Evolutionary conservation across 2,888 invertebrate genomes (phyloP).

Genomic region (Limnephilus auricula): DNA sequence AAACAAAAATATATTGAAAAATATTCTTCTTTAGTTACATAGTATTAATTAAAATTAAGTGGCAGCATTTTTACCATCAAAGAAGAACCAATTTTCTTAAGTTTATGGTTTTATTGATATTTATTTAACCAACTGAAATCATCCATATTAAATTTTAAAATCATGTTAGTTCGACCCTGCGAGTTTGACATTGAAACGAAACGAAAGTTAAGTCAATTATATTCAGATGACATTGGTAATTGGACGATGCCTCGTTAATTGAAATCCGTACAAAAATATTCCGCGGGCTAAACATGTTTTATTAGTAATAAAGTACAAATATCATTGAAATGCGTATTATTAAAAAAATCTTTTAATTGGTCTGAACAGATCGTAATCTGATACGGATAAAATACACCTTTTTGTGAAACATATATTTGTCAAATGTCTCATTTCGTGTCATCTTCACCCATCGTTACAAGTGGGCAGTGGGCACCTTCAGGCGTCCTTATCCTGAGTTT

Average conservation of each 20-base stretch:
- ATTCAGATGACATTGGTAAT: conserved; percentile 40
- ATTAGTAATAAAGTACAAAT: background rate
- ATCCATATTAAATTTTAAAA: background rate
- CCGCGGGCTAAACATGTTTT: background rate
- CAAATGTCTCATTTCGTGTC: too few relatives aligned
- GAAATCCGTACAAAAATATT: background rate
- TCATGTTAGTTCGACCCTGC: background rate
- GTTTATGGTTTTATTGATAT: background rate
- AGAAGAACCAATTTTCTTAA: background rate
- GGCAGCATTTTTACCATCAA: background rate
- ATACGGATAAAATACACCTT: too few relatives aligned
- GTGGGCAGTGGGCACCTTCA: too few relatives aligned
- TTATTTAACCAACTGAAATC: background rate
- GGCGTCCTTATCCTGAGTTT: too few relatives aligned
- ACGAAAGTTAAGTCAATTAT: conserved; percentile 25
- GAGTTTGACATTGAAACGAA: conserved; percentile 22
- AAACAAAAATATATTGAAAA: too few relatives aligned
- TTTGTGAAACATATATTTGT: too few relatives aligned
- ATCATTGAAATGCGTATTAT: background rate
- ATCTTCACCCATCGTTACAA: too few relatives aligned
- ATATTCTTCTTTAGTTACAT: too few relatives aligned
- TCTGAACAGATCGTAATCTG: background rate
- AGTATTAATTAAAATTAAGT: too few relatives aligned
- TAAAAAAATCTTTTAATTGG: background rate
- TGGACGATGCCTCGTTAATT: background rate